These are phyloP conservation scores for Ophioninae sp. DNA, from an alignment of 2,888 invertebrate genomes.

Conservation along the genomic window DNA sequence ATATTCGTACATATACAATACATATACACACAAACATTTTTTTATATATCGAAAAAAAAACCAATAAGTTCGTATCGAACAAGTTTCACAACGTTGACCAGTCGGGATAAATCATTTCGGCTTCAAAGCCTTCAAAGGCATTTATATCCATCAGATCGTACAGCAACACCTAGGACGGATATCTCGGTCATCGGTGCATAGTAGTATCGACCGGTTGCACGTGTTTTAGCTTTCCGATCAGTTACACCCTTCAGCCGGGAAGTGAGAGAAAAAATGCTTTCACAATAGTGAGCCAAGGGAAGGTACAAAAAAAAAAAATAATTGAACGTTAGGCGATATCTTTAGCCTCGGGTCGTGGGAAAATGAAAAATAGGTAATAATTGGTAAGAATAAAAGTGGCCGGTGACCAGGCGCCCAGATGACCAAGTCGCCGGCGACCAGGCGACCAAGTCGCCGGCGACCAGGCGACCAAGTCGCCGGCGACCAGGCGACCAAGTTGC, in stretches of 20 bases:
- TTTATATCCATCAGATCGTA: constrained; percentile 8
- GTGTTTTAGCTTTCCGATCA: constrained; percentile 1
- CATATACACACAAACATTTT: background rate
- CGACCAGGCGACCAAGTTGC: no score
- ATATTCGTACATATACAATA: no score
- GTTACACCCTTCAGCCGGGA: background rate
- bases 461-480: no score
- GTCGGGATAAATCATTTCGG: background rate
- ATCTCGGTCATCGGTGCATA: constrained; percentile 56
- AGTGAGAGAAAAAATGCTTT: constrained; percentile 31
- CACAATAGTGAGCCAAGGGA: background rate
- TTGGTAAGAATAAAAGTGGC: no score
- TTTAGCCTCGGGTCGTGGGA: background rate
- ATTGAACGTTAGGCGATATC: background rate
- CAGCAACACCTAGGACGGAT: constrained; percentile 22
- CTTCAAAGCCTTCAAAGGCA: background rate
- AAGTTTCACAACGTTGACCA: background rate
- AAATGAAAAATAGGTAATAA: no score
- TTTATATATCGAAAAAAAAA: constrained; percentile 2
- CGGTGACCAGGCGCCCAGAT: no score
- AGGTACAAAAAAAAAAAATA: background rate
- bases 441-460: no score
- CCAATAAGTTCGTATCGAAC: constrained; percentile 1
- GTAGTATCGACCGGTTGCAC: constrained; percentile 15
- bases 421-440: no score